Percentiles rank a stretch among this genome's conserved stretches.
These are phyloP conservation scores for Drosophila rhopaloa DNA, from an alignment of 1,140 invertebrate genomes.

Conservation along the genomic window DNA sequence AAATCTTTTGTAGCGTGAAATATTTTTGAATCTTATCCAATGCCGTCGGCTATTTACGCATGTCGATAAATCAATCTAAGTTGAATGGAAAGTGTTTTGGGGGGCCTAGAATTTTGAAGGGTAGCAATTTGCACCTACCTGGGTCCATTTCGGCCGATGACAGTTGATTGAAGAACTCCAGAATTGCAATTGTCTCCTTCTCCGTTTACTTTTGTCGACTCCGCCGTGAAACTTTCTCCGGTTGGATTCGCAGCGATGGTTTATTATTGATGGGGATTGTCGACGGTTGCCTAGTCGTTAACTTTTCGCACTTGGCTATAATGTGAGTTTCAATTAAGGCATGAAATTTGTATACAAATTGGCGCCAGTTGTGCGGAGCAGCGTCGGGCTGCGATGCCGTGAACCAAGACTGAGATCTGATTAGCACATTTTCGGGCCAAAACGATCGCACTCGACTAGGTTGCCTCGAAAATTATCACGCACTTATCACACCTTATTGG, in stretches of 20 bases:
- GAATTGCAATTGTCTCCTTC: conserved; percentile 52
- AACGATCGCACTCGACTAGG: conserved; percentile 33
- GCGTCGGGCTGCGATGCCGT: conserved; percentile 57
- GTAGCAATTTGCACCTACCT: conserved; percentile 40
- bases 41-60: conserved; percentile 45
- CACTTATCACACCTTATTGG: conserved; percentile 80
- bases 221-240: conserved; percentile 52
- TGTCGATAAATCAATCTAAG: background rate
- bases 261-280: background rate
- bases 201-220: conserved; percentile 20
- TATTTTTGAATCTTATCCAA: background rate
- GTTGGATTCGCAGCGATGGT: conserved; percentile 8
- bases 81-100: too few relatives aligned
- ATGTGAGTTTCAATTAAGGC: conserved; percentile 81
- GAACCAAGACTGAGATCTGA: conserved; percentile 79
- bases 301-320: conserved; percentile 76
- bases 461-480: conserved; percentile 75
- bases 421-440: conserved; percentile 77
- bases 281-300: conserved; percentile 54
- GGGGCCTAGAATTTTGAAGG: background rate
- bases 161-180: conserved; percentile 71
- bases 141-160: conserved; percentile 69
- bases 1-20: too few relatives aligned
- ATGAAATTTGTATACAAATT: conserved; percentile 81
- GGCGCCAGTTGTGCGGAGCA: conserved; percentile 55